Evolutionary conservation across 2,888 invertebrate species (phyloP).

Genomic region (Lutraria lutraria): DNA sequence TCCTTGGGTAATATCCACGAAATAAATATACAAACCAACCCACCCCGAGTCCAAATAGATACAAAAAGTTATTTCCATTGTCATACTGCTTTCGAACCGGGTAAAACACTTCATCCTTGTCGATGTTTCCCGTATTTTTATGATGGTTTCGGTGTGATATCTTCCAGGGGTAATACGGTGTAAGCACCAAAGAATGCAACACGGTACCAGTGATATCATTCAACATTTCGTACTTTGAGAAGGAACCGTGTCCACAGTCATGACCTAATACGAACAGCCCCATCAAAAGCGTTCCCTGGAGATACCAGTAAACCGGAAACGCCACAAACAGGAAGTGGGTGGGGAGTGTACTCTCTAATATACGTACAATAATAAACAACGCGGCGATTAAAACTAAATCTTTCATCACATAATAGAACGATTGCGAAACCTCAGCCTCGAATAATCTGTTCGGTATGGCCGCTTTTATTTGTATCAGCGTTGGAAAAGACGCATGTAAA

Average conservation of each 20-base stretch:
- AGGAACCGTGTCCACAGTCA: conserved; percentile 85
- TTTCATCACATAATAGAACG: conserved; percentile 81
- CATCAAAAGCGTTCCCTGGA: conserved; percentile 84
- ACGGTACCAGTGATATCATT: conserved; percentile 82
- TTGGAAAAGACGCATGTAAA: conserved; percentile 75
- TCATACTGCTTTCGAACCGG: conserved; percentile 76
- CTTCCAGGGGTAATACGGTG: conserved; percentile 85
- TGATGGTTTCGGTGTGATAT: conserved; percentile 84
- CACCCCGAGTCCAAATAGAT: conserved; percentile 76
- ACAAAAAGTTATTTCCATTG: conserved; percentile 56
- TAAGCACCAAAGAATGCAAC: conserved; percentile 80
- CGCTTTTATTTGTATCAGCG: conserved; percentile 81
- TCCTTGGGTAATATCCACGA: conserved; percentile 81
- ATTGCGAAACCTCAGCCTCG: conserved; percentile 74
- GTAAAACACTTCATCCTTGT: conserved; percentile 85
- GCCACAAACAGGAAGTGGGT: conserved; percentile 44
- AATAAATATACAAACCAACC: conserved; percentile 84
- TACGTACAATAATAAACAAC: conserved; percentile 62
- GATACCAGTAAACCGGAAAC: conserved; percentile 80
- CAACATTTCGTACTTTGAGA: conserved; percentile 77
- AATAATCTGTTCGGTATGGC: conserved; percentile 82
- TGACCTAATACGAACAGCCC: conserved; percentile 84
- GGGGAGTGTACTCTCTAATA: conserved; percentile 53
- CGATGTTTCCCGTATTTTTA: conserved; percentile 84
- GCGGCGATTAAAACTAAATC: conserved; percentile 76